Conservation (phyloP, 2,113 vertebrate genomes). For the Hepsetus odoe region DNA sequence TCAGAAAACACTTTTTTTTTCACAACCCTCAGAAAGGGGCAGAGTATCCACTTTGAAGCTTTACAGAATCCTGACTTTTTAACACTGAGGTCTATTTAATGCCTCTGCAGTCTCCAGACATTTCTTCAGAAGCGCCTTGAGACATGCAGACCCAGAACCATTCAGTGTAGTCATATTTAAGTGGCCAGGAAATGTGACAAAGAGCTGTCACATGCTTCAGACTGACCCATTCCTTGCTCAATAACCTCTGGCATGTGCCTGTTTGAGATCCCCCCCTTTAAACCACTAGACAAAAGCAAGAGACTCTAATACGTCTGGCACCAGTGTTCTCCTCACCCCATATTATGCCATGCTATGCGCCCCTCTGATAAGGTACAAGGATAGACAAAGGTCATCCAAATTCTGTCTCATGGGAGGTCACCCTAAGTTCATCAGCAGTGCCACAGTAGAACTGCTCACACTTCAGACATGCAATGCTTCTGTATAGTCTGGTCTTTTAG, state of each 20-base stretch:
- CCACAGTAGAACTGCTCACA: neutral
- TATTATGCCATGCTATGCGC: constrained; percentile 3
- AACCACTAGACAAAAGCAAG: constrained; percentile 49
- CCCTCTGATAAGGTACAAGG: neutral
- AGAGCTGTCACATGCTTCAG: constrained; percentile 47
- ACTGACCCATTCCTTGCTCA: constrained; percentile 47
- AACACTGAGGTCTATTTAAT: neutral
- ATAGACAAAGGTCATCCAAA: constrained; percentile 11
- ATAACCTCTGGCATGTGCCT: constrained; percentile 65
- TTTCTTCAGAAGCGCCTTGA: neutral
- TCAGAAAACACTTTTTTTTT: neutral
- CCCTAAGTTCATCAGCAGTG: constrained; percentile 54
- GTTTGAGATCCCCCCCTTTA: constrained; percentile 61
- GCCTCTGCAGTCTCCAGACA: neutral
- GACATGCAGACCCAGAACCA: neutral
- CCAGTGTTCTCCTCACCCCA: constrained; percentile 57
- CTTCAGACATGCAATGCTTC: neutral
- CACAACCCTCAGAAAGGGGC: neutral
- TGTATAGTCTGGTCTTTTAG: constrained; percentile 33
- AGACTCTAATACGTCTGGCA: constrained; percentile 59
- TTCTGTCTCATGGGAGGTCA: constrained; percentile 51
- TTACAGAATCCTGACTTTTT: neutral
- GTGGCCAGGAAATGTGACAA: constrained; percentile 54
- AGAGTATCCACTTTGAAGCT: neutral
- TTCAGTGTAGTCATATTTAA: constrained; percentile 2